Conservation (phyloP, 2,797 vertebrate genomes). For the Notolepis coatsorum region DNA sequence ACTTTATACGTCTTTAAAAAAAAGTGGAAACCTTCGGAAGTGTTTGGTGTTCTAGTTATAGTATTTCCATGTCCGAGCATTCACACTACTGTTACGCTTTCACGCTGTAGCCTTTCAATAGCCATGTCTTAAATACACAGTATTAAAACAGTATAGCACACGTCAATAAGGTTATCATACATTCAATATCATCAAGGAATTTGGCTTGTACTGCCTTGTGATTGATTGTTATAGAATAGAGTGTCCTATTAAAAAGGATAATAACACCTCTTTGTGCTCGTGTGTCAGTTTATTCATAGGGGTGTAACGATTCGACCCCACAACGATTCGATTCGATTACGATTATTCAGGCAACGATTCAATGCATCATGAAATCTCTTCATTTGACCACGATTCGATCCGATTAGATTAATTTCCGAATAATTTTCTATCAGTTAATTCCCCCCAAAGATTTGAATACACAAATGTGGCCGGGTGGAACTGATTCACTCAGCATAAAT, state of each 20-base stretch:
- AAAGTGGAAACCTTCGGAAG: conserved; percentile 37
- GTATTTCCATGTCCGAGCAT: conserved; percentile 51
- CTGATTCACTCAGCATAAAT: too few species aligned
- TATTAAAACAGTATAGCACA: too few species aligned
- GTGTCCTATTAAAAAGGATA: conserved; percentile 65
- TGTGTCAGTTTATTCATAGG: too few species aligned
- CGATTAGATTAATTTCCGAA: too few species aligned
- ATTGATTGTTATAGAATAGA: conserved; percentile 42
- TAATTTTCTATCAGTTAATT: too few species aligned
- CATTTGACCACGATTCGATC: too few species aligned
- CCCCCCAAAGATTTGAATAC: too few species aligned
- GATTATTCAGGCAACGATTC: too few species aligned
- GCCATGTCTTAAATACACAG: not conserved
- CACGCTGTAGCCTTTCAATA: conserved; percentile 22
- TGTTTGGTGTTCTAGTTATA: conserved; percentile 45
- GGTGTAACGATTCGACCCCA: too few species aligned
- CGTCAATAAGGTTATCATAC: not conserved
- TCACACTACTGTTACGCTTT: conserved; percentile 50
- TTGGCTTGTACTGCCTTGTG: conserved; percentile 23
- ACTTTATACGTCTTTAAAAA: conserved; percentile 37
- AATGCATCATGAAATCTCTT: too few species aligned
- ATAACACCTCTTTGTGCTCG: conserved; percentile 17
- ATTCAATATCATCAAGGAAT: conserved; percentile 25
- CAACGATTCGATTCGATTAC: too few species aligned
- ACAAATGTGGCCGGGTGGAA: too few species aligned